phyloP scores from a whole-genome alignment of 2,113 vertebrate genomes.

The Odontophorus gujanensis region DNA sequence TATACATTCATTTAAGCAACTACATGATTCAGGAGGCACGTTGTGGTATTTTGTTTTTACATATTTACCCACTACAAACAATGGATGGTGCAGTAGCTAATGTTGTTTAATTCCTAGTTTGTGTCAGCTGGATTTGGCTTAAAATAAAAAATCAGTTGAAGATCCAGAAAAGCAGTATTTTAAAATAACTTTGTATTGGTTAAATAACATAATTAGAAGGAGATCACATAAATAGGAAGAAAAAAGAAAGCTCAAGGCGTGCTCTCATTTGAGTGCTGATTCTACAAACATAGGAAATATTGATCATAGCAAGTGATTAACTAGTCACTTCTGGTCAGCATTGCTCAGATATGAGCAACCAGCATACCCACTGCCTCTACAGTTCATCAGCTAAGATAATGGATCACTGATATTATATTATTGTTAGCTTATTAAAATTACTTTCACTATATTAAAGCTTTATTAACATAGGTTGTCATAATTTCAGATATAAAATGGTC shows the following conservation, averaged over 20 bases:
- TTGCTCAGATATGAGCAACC: not conserved
- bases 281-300: not conserved
- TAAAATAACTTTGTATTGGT: not conserved
- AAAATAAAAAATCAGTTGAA: not conserved
- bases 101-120: not conserved
- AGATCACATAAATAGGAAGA: not conserved
- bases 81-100: not conserved
- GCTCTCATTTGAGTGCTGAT: not conserved
- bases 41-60: not conserved
- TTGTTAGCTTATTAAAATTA: not conserved
- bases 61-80: not conserved
- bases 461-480: not conserved
- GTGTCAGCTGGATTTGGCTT: not conserved
- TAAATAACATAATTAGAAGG: not conserved
- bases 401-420: not conserved
- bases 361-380: too few species aligned
- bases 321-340: not conserved
- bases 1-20: not conserved
- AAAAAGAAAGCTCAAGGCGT: not conserved
- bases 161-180: not conserved
- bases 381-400: not conserved
- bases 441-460: not conserved
- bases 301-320: not conserved
- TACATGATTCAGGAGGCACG: not conserved
- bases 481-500: not conserved